Evolutionary conservation across 2,113 vertebrate species (phyloP).

Genomic region (Australoheros scitulus): DNA sequence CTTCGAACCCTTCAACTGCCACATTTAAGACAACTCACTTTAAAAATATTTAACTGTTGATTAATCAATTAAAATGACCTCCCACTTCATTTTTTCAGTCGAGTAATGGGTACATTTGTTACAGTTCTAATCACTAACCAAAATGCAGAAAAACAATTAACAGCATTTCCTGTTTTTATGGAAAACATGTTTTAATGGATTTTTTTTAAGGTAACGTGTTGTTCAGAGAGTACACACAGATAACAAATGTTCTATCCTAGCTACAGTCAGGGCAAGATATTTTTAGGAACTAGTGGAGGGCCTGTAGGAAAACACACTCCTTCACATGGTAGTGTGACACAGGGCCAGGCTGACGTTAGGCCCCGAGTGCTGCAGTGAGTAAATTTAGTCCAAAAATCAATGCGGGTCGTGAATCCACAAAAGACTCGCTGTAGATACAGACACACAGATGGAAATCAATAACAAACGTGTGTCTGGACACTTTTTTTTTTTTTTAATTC

Average conservation of each 20-base stretch:
- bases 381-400: constrained; percentile 57
- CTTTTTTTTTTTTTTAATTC: background rate
- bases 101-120: background rate
- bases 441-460: constrained; percentile 37
- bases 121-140: background rate
- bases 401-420: constrained; percentile 39
- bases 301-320: constrained; percentile 34
- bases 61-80: background rate
- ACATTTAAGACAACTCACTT: too few species aligned
- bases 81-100: background rate
- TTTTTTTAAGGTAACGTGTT: constrained; percentile 30
- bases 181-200: constrained; percentile 77
- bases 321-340: constrained; percentile 21
- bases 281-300: constrained; percentile 28
- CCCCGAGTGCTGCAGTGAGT: constrained; percentile 23
- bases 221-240: constrained; percentile 53
- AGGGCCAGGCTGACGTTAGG: constrained; percentile 23
- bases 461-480: constrained; percentile 38
- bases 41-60: background rate
- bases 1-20: too few species aligned
- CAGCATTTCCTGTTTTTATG: constrained; percentile 48
- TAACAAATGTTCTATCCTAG: constrained; percentile 52
- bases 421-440: constrained; percentile 39
- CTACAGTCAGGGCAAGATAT: constrained; percentile 35
- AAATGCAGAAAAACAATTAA: constrained; percentile 4